phyloP scores from a whole-genome alignment of 1,140 invertebrate species.

The Drosophila auraria region DNA sequence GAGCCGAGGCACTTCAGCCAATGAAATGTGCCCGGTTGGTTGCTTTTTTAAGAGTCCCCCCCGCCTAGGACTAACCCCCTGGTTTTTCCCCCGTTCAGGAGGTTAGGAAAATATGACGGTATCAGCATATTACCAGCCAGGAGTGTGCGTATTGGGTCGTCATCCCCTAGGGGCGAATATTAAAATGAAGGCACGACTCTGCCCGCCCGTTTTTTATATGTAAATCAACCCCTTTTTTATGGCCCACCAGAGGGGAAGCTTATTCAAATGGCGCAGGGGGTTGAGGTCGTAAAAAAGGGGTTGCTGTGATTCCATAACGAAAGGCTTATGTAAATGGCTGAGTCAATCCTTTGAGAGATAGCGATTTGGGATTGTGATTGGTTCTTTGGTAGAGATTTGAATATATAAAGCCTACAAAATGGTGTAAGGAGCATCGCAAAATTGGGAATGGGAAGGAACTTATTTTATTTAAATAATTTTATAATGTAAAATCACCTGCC shows the following conservation, averaged over 20 bases:
- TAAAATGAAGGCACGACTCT: conserved; percentile 68
- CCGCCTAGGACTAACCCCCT: neutral
- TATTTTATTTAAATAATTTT: too few relatives aligned
- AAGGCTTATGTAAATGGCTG: conserved; percentile 70
- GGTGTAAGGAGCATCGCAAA: conserved; percentile 16
- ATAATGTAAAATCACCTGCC: too few relatives aligned
- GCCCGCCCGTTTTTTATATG: conserved; percentile 65
- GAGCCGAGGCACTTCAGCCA: conserved; percentile 58
- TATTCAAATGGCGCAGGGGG: conserved; percentile 66
- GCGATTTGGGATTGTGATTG: conserved; percentile 48
- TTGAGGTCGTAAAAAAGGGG: conserved; percentile 66
- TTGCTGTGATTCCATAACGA: conserved; percentile 71
- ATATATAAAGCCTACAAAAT: conserved; percentile 60
- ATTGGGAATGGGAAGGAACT: too few relatives aligned
- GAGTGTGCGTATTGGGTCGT: conserved; percentile 60
- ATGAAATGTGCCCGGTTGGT: conserved; percentile 60
- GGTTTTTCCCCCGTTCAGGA: neutral
- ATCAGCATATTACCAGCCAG: conserved; percentile 53
- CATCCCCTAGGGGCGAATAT: conserved; percentile 67
- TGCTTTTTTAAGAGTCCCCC: conserved; percentile 64
- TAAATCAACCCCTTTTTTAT: conserved; percentile 78
- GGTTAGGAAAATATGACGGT: conserved; percentile 36
- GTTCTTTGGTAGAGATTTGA: conserved; percentile 45
- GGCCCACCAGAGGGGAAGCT: conserved; percentile 53
- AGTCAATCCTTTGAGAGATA: conserved; percentile 66